Percentiles rank a stretch among this genome's conserved stretches.
Evolutionary conservation across 2,888 invertebrate genomes (phyloP).

Genomic region (Bellardia pandia): DNA sequence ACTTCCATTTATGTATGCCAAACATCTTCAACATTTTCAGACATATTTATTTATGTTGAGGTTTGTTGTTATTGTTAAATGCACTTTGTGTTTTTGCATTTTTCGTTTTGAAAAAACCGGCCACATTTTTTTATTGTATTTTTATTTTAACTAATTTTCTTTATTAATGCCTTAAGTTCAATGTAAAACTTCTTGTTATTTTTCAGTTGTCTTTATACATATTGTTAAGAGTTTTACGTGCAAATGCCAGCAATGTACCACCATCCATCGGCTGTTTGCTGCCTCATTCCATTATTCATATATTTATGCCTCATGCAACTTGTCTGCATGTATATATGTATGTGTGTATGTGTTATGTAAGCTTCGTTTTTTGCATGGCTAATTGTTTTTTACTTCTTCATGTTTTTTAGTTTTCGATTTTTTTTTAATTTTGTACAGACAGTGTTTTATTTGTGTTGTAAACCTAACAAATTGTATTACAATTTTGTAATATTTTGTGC

Average conservation of each 20-base stretch:
- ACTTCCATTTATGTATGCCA: constrained; percentile 50
- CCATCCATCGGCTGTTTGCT: neutral
- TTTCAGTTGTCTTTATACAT: neutral
- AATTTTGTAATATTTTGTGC: constrained; percentile 43
- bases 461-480: constrained; percentile 4
- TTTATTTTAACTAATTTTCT: constrained; percentile 38
- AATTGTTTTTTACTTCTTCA: constrained; percentile 54
- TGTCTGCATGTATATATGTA: neutral
- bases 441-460: constrained; percentile 10
- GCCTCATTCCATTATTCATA: neutral
- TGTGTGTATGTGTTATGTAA: constrained; percentile 46
- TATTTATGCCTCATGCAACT: constrained; percentile 17
- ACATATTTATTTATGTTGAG: neutral
- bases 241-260: neutral
- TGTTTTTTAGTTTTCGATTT: neutral
- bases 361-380: constrained; percentile 47
- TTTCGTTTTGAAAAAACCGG: constrained; percentile 49
- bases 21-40: constrained; percentile 29
- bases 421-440: neutral
- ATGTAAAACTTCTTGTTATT: constrained; percentile 62
- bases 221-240: constrained; percentile 46
- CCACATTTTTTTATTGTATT: constrained; percentile 1
- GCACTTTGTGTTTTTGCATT: neutral
- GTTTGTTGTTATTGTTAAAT: constrained; percentile 15
- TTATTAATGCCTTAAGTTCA: constrained; percentile 67